Evolutionary conservation across 1,140 invertebrate genomes (phyloP), one percentile per base, ranked within the genome.

Genomic region (Brachionus sp.): DNA sequence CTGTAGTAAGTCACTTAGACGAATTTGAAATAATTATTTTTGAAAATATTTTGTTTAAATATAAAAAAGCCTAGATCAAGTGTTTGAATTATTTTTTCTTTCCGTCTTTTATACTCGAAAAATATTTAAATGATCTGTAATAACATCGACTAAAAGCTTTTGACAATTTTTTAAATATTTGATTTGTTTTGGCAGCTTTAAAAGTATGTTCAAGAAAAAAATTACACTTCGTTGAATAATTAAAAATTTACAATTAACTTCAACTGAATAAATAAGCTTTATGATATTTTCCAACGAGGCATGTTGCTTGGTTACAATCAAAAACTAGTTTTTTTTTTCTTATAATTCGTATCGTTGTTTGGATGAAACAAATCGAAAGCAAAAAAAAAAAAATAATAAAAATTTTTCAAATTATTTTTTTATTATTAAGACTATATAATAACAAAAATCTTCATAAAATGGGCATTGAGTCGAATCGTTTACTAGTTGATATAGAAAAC

Each of bases 401-500:
- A 68, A 12, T 35, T 66, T 66, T 35, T 66, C 12, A 29, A 13
- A 29, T 66, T 16, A 7, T 64, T 16, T 64, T 64, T 64, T 12
- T 29, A 12, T 5, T 37, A 33, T 19, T 37, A 39, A 16, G n/a
- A n/a, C n/a, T 37, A 23, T 1, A 19, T 7, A 16, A 23, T 4
- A 37, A n/a, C 12, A 37, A 70, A 39, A 39, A 39, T 0, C 16
- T 46, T 12, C 23, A 35, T 33, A 82, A 66, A 23, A 82, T 82
- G 80, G 80, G 80, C 44, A 90, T 90, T 88, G 88, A 90, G 66
- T 85, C 86, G 50, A 85, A 84, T 42, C 84, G 84, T 75, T 85
- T 90, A 50, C 85, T 87, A 83, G 82, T 89, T 23, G 85, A 85
- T 75, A 86, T 89, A 84, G 88, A 90, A 82, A 89, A 88, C 85